A percentile compares a stretch with the other conserved stretches of the same genome.
Conservation (phyloP, 2,113 vertebrate species). For the Vidua chalybeata region DNA sequence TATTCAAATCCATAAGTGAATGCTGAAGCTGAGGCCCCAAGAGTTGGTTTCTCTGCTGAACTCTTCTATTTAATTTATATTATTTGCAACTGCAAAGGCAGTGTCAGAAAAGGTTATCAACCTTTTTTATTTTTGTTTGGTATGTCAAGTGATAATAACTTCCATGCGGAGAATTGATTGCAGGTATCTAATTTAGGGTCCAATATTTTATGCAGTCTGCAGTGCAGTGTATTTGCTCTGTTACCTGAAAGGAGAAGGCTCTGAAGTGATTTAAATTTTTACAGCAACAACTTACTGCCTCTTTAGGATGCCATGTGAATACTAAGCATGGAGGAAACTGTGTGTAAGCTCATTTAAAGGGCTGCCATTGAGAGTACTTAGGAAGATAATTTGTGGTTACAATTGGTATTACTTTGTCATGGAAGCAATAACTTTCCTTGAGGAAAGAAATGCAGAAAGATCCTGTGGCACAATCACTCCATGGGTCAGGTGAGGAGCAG, state of each 20-base stretch:
- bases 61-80: not conserved
- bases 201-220: not conserved
- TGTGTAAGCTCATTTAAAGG: not conserved
- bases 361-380: not conserved
- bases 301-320: not conserved
- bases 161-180: not conserved
- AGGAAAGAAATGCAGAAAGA: not conserved
- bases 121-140: not conserved
- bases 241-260: not conserved
- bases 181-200: not conserved
- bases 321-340: not conserved
- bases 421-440: not conserved
- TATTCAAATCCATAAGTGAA: not conserved
- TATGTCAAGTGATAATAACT: not conserved
- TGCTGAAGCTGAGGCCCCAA: not conserved
- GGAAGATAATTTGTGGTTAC: not conserved
- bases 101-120: not conserved
- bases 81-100: not conserved
- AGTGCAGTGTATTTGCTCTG: not conserved
- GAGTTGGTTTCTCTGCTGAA: not conserved
- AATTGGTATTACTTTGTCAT: not conserved
- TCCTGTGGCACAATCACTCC: rapidly evolving
- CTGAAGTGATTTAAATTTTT: constrained; percentile 20
- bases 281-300: constrained; percentile 2
- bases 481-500: not conserved